phyloP scores from a whole-genome alignment of 2,888 invertebrate species.

The Drosophila neonasuta region DNA sequence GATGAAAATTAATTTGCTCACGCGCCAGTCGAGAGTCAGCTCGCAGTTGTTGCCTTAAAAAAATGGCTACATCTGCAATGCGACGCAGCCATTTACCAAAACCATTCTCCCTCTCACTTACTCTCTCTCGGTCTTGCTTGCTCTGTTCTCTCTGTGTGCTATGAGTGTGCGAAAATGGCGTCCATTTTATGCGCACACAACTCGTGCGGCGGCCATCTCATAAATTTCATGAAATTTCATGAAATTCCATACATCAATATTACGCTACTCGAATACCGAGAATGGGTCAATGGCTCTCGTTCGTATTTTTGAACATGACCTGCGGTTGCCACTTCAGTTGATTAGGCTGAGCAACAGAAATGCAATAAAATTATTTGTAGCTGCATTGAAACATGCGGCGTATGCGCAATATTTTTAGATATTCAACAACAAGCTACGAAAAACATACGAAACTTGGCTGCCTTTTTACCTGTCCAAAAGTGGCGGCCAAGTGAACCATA shows the following conservation, averaged over 20 bases:
- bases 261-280: constrained; percentile 23
- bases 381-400: constrained; percentile 46
- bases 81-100: constrained; percentile 62
- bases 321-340: constrained; percentile 38
- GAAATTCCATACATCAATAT: constrained; percentile 71
- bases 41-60: constrained; percentile 34
- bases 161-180: constrained; percentile 55
- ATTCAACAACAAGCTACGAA: constrained; percentile 23
- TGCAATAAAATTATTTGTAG: constrained; percentile 46
- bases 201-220: constrained; percentile 53
- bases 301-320: neutral
- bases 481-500: constrained; percentile 39
- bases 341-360: constrained; percentile 32
- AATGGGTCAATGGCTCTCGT: constrained; percentile 20
- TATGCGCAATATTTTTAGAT: constrained; percentile 40
- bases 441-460: neutral
- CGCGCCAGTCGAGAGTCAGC: constrained; percentile 58
- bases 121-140: neutral
- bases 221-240: constrained; percentile 69
- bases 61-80: constrained; percentile 74
- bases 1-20: constrained; percentile 76
- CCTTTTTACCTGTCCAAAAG: constrained; percentile 12
- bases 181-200: constrained; percentile 57
- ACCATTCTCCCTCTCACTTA: neutral
- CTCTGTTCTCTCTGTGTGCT: constrained; percentile 4